A percentile compares a stretch with the other conserved stretches of the same genome.
These are phyloP conservation scores for Homarus gammarus DNA, from an alignment of 2,888 invertebrate genomes.

Conservation along the genomic window DNA sequence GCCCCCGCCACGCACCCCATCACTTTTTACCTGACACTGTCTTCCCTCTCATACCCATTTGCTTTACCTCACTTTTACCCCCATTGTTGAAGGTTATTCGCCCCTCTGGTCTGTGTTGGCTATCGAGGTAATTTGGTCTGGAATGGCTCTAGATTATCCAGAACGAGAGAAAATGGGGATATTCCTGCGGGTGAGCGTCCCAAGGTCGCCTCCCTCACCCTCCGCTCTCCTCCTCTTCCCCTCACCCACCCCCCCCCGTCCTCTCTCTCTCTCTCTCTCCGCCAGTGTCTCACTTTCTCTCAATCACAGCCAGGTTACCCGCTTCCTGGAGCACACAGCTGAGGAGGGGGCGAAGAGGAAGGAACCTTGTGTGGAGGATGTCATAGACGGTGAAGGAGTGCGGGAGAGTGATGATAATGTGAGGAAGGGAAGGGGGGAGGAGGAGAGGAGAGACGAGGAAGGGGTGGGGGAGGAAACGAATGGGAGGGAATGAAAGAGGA, in stretches of 20 bases:
- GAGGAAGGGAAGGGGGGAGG: background rate
- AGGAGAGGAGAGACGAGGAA: background rate
- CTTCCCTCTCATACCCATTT: background rate
- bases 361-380: background rate
- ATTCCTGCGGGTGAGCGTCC: background rate
- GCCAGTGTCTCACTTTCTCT: background rate
- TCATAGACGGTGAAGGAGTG: background rate
- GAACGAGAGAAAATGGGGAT: background rate
- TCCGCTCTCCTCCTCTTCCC: background rate
- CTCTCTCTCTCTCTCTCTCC: background rate
- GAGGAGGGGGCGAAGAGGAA: background rate
- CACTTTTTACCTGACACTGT: slow-evolving; percentile 11
- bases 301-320: background rate
- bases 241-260: no score
- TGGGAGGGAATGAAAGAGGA: no score
- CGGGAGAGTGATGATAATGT: slow-evolving; percentile 5
- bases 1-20: background rate
- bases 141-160: background rate
- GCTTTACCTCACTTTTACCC: background rate
- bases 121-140: background rate
- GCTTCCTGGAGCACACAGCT: no score
- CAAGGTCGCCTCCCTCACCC: background rate
- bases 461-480: background rate
- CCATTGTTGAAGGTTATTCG: background rate
- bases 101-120: background rate